Percentiles rank a stretch among this genome's conserved stretches.
These are phyloP conservation scores for Ectemnius cavifrons DNA, from an alignment of 2,888 invertebrate species.

Conservation along the genomic window DNA sequence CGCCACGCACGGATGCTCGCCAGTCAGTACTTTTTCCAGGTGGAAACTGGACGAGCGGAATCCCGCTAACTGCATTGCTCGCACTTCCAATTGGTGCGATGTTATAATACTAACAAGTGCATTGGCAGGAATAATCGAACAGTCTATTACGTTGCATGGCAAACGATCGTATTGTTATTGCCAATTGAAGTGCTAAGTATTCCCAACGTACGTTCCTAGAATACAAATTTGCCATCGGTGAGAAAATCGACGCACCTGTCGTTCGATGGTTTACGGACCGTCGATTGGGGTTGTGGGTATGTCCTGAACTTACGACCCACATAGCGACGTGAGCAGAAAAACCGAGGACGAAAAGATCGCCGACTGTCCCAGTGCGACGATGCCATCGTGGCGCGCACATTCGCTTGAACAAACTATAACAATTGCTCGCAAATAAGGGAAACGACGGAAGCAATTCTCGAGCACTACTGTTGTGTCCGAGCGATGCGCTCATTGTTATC, in stretches of 20 bases:
- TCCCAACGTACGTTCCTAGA: too few species aligned
- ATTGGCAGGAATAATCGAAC: too few species aligned
- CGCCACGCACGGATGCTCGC: too few species aligned
- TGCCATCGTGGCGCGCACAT: background rate
- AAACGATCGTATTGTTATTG: too few species aligned
- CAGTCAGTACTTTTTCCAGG: too few species aligned
- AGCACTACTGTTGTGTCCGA: background rate
- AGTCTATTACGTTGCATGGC: too few species aligned
- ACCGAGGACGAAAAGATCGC: conserved; percentile 13
- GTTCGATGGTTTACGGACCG: conserved; percentile 32
- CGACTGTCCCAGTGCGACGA: conserved; percentile 1
- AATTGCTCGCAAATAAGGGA: background rate
- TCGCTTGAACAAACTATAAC: conserved; percentile 16
- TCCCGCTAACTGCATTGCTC: too few species aligned
- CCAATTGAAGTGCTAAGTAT: too few species aligned
- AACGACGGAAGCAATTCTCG: background rate
- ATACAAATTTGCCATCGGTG: too few species aligned
- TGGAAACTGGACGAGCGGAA: too few species aligned
- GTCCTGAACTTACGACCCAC: conserved; percentile 62
- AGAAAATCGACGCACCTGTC: conserved; percentile 5
- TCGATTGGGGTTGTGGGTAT: conserved; percentile 31
- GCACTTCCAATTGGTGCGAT: too few species aligned
- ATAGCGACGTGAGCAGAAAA: conserved; percentile 33
- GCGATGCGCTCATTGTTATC: conserved; percentile 2
- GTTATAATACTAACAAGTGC: too few species aligned